Conservation (phyloP, 2,888 invertebrate species). For the Drosophila phalerata region DNA sequence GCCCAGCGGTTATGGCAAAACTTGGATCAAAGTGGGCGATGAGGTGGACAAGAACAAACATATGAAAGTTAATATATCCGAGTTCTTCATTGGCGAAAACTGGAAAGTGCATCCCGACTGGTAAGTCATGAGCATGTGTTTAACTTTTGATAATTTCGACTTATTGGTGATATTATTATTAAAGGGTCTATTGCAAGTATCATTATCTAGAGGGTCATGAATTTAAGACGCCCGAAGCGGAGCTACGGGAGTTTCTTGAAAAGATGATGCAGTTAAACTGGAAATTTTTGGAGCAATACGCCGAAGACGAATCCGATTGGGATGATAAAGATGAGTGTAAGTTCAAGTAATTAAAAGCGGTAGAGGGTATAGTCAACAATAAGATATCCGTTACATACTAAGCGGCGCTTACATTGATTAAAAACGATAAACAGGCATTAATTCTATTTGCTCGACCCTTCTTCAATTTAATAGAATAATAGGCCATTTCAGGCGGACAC, state of each 20-base stretch:
- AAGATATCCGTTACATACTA: too few relatives aligned
- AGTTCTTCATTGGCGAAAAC: constrained; percentile 90
- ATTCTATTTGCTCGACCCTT: too few relatives aligned
- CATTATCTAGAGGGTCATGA: constrained; percentile 93
- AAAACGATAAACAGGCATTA: too few relatives aligned
- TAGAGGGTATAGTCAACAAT: too few relatives aligned
- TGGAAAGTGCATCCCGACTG: constrained; percentile 95
- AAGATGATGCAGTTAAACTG: constrained; percentile 88
- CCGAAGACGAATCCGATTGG: constrained; percentile 82
- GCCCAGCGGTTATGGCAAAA: constrained; percentile 90
- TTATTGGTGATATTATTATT: not conserved
- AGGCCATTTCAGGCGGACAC: too few relatives aligned
- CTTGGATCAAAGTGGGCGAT: constrained; percentile 89
- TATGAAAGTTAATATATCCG: constrained; percentile 89
- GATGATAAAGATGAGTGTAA: constrained; percentile 82
- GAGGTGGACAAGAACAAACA: constrained; percentile 90
- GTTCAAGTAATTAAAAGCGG: constrained; percentile 14
- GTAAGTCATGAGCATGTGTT: constrained; percentile 85
- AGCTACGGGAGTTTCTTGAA: constrained; percentile 91
- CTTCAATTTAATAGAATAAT: too few relatives aligned
- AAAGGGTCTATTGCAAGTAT: constrained; percentile 94
- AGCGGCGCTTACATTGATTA: too few relatives aligned
- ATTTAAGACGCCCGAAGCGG: constrained; percentile 90
- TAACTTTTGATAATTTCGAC: not conserved
- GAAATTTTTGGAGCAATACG: constrained; percentile 89